Evolutionary conservation across 1,140 invertebrate species (phyloP).

Genomic region (Zeugodacus cucurbitae): DNA sequence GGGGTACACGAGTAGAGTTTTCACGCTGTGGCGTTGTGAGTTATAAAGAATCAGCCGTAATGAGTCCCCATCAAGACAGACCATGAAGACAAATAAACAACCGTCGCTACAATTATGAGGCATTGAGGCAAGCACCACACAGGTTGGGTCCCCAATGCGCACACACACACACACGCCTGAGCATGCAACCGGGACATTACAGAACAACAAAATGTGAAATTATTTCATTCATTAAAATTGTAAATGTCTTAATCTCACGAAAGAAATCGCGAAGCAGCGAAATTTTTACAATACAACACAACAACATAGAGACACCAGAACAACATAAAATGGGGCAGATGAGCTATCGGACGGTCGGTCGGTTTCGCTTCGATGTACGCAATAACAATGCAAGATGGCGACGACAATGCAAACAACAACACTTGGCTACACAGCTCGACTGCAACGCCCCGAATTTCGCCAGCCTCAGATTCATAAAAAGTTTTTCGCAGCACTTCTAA

Average conservation of each 20-base stretch:
- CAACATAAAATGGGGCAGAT: conserved; percentile 8
- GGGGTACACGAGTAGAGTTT: no score
- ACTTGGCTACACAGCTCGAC: neutral
- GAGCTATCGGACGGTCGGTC: neutral
- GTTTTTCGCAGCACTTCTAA: neutral
- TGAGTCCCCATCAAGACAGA: conserved; percentile 12
- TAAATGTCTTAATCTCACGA: conserved; percentile 48
- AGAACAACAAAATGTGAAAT: conserved; percentile 40
- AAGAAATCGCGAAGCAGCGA: conserved; percentile 39
- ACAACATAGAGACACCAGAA: neutral
- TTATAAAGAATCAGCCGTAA: conserved; percentile 43
- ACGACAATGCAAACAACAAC: neutral
- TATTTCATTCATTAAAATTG: conserved; percentile 47
- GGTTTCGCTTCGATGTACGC: neutral
- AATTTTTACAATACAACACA: neutral
- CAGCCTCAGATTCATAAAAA: neutral
- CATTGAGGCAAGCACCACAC: neutral
- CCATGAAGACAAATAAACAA: neutral
- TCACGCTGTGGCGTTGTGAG: neutral
- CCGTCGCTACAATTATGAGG: neutral
- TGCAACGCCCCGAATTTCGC: neutral
- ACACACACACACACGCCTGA: neutral
- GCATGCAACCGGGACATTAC: neutral
- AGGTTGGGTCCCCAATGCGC: neutral
- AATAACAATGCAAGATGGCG: conserved; percentile 16